These are phyloP conservation scores for Gymnogyps californianus DNA, from an alignment of 2,113 vertebrate species.

Conservation along the genomic window DNA sequence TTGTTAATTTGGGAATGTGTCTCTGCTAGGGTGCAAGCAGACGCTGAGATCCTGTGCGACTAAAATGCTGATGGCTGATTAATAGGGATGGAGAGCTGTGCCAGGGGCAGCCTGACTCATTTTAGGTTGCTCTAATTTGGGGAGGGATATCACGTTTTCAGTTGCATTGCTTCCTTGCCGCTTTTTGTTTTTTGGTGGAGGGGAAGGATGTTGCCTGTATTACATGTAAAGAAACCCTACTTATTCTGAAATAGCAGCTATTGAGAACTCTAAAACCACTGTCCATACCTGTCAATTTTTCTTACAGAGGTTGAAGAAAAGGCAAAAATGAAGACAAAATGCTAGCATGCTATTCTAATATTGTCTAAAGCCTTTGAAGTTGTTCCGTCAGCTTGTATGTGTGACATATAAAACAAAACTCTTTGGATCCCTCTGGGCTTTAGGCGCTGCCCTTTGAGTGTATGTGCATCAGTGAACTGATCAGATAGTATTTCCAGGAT, in stretches of 20 bases:
- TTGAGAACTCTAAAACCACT: background rate
- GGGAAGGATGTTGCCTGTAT: background rate
- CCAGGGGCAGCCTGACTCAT: accelerated
- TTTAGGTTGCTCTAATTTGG: background rate
- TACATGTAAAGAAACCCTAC: background rate
- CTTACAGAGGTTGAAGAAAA: background rate
- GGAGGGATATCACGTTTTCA: accelerated
- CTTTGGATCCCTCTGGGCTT: background rate
- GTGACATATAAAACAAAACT: background rate
- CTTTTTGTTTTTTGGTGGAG: background rate
- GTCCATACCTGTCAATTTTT: background rate
- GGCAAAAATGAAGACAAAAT: background rate
- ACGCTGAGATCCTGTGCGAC: accelerated
- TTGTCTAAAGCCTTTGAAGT: background rate
- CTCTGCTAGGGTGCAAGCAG: background rate
- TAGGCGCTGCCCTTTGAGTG: background rate
- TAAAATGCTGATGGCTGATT: background rate
- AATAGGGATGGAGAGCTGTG: background rate
- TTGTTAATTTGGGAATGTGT: background rate
- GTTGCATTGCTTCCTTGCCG: background rate
- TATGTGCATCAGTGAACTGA: background rate
- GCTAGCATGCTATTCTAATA: background rate
- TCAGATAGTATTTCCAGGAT: background rate
- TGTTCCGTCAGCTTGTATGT: background rate
- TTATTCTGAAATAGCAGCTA: background rate